Base-by-base conservation (phyloP, 2,888 invertebrate species). In the Shargacucullia verbasci region DNA sequence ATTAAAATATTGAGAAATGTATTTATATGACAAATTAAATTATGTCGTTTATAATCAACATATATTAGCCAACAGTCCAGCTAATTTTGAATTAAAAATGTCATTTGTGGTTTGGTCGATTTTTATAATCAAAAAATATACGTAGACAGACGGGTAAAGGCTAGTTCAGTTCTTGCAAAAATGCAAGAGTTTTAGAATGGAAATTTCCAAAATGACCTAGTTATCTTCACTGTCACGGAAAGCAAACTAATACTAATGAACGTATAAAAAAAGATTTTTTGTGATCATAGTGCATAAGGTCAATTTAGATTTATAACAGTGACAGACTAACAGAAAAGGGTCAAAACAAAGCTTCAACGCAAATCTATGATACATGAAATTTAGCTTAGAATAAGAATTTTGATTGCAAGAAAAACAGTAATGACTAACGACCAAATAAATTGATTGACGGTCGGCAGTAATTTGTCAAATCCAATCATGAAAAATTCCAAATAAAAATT, bases 391-490 rank as follows among this genome's bases (percentile, higher is more conserved):
- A 65, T 62, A 66, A 73, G 13, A 78, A 68, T 59, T 52, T 72
- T 67, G 73, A 70, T 69, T 67, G 60, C 53, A 75, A 76, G 73
- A 82, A 83, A 82, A 82, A 80, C 79, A 65, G 73, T 77, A 80
- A 80, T 80, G 70, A 79, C 82, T 85, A 82, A 85, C 80, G 83
- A 85, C 81, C 77, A 83, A 86, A 83, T 84, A 86, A 88, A 87
- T 85, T 84, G 83, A 80, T 81, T 81, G 80, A 70, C 80, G 62
- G 71, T 80, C 81, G 58, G 71, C 78, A 82, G 88, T 88, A 91
- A 92, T 92, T 91, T 91, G 91, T 92, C 91, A 92, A 89, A 89
- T 85, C 87, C 85, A 90, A 91, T 92, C 90, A 89, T 78, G 80
- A 84, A 83, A 84, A 81, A 82, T 82, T 81, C 81, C 78, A 84